A percentile compares a stretch with the other conserved stretches of the same genome.
These are phyloP conservation scores for Athalia rosae DNA, from an alignment of 2,888 invertebrate genomes.

Conservation along the genomic window DNA sequence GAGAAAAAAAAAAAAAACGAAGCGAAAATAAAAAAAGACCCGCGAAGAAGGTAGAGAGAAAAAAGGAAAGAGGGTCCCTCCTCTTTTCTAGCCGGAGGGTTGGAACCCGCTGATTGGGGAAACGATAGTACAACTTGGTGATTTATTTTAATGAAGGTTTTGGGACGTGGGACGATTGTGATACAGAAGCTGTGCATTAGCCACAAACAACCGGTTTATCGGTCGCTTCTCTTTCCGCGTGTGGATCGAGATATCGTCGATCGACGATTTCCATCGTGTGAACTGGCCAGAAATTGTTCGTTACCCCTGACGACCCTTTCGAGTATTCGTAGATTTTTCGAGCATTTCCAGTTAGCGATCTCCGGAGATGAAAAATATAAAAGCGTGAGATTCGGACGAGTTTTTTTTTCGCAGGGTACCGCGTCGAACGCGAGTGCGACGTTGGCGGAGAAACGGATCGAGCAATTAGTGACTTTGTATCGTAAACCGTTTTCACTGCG, in stretches of 20 bases:
- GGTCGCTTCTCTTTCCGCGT: conserved; percentile 14
- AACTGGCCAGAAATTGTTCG: too few species aligned
- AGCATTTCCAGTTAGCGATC: too few species aligned
- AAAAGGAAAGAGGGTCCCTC: background rate
- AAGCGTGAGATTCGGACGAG: too few species aligned
- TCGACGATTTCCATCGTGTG: too few species aligned
- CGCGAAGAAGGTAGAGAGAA: conserved; percentile 17
- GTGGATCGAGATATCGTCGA: background rate
- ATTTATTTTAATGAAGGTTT: conserved; percentile 45
- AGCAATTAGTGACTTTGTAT: too few species aligned
- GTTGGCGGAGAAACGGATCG: too few species aligned
- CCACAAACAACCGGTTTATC: conserved; percentile 24
- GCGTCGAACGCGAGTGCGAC: too few species aligned
- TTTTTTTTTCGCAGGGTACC: too few species aligned
- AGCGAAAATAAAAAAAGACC: background rate
- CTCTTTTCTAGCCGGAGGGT: conserved; percentile 27
- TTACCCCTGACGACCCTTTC: too few species aligned
- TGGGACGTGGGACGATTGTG: conserved; percentile 30
- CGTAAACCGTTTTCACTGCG: too few species aligned
- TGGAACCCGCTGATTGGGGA: conserved; percentile 40
- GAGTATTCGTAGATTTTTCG: too few species aligned
- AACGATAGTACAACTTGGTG: conserved; percentile 43
- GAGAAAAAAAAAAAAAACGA: background rate
- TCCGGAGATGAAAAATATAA: too few species aligned
- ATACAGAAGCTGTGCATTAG: conserved; percentile 35